Percentiles rank a stretch among this genome's conserved stretches.
Evolutionary conservation across 2,797 vertebrate species (phyloP).

Genomic region (Phrynocephalus forsythii): DNA sequence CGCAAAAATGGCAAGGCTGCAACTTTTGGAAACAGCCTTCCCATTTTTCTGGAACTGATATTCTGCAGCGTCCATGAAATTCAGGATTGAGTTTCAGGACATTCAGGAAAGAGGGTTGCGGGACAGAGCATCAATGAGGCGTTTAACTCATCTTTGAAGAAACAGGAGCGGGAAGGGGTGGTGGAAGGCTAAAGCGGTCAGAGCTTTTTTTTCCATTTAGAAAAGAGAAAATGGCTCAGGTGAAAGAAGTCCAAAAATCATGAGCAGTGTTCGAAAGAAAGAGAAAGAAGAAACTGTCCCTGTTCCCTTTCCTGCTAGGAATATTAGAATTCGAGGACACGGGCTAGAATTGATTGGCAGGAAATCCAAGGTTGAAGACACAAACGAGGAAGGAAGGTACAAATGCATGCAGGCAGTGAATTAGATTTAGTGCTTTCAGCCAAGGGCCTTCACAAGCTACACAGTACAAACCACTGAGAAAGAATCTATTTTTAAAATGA

Average conservation of each 20-base stretch:
- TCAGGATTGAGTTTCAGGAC: neutral
- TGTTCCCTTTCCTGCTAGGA: neutral
- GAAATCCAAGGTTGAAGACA: neutral
- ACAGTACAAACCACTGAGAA: neutral
- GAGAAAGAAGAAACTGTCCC: neutral
- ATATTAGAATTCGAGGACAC: neutral
- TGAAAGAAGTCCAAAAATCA: neutral
- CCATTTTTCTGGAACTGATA: neutral
- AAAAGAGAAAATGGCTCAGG: neutral
- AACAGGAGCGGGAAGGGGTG: neutral
- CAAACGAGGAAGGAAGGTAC: neutral
- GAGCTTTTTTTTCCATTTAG: neutral
- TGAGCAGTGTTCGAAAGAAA: neutral
- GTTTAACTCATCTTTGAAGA: neutral
- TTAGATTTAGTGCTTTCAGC: neutral
- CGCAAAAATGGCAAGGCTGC: neutral
- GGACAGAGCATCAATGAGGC: neutral
- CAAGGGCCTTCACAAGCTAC: neutral
- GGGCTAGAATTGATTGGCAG: neutral
- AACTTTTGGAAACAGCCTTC: neutral
- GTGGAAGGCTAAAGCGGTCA: neutral
- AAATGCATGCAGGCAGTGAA: neutral
- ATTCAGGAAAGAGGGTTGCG: neutral
- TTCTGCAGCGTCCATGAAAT: neutral
- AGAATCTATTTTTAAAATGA: neutral